phyloP scores from a whole-genome alignment of 1,140 invertebrate species.

The Limonius californicus region DNA sequence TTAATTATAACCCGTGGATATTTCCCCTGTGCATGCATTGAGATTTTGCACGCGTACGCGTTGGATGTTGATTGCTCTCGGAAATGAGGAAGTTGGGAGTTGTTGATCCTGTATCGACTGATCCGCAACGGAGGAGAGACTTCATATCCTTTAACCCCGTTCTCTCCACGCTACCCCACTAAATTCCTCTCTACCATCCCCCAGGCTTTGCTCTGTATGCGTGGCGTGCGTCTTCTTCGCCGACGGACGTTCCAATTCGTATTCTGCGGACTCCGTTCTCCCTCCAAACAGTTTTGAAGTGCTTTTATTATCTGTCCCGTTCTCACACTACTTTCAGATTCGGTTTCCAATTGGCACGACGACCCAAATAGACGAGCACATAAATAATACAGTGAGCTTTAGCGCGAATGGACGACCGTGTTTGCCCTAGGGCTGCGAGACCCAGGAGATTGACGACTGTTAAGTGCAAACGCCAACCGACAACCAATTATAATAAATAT shows the following conservation, averaged over 20 bases:
- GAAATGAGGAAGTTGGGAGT: slow-evolving; percentile 13
- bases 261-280: slow-evolving; percentile 3
- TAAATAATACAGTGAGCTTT: background rate
- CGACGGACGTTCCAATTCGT: slow-evolving; percentile 6
- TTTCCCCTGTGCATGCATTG: slow-evolving; percentile 11
- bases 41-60: slow-evolving; percentile 14
- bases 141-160: slow-evolving; percentile 7
- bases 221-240: slow-evolving; percentile 2
- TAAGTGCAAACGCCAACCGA: too few species aligned
- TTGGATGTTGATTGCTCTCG: slow-evolving; percentile 14
- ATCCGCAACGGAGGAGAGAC: slow-evolving; percentile 8
- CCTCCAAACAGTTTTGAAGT: slow-evolving; percentile 1
- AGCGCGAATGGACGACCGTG: too few species aligned
- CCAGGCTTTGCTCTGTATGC: slow-evolving; percentile 11
- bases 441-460: too few species aligned
- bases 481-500: too few species aligned
- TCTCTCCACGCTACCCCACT: background rate
- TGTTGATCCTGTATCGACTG: slow-evolving; percentile 14
- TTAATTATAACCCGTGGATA: slow-evolving; percentile 10
- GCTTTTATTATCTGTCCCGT: slow-evolving; percentile 9
- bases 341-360: slow-evolving; percentile 3
- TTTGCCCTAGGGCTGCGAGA: too few species aligned
- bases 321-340: slow-evolving; percentile 7
- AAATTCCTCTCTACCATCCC: slow-evolving; percentile 2
- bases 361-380: background rate